Evolutionary conservation across 1,140 invertebrate genomes (phyloP).

Genomic region (Leptoteleia sp.): DNA sequence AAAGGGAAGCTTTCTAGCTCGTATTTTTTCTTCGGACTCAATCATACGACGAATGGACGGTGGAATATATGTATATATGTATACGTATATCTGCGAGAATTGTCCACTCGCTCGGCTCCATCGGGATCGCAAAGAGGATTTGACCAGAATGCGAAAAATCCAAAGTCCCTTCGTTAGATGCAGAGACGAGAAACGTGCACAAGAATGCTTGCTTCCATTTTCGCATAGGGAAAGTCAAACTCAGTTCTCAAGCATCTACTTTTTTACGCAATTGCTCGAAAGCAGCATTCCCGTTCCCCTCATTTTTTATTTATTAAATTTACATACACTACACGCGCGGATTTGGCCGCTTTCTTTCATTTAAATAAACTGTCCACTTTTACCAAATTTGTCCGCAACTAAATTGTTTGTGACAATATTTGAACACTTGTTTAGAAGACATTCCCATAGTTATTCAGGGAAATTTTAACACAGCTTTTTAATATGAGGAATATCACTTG

Average conservation of each 20-base stretch:
- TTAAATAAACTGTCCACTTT: too few species aligned
- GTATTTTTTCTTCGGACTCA: conserved; percentile 68
- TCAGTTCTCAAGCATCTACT: conserved; percentile 57
- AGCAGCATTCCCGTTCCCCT: neutral
- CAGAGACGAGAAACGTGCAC: conserved; percentile 50
- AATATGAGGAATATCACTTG: too few species aligned
- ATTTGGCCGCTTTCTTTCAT: neutral
- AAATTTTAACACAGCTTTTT: too few species aligned
- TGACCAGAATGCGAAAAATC: conserved; percentile 69
- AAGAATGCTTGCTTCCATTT: conserved; percentile 65
- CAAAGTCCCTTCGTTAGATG: conserved; percentile 67
- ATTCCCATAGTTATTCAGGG: too few species aligned
- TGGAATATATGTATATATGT: conserved; percentile 46
- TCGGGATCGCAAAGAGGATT: conserved; percentile 69
- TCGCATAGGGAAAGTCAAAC: conserved; percentile 61
- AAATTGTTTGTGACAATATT: too few species aligned
- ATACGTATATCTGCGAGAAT: conserved; percentile 31
- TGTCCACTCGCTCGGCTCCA: conserved; percentile 55
- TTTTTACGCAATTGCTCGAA: conserved; percentile 36
- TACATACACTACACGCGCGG: conserved; percentile 12
- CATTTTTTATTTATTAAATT: conserved; percentile 50
- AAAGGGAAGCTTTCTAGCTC: conserved; percentile 67
- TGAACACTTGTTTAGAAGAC: too few species aligned
- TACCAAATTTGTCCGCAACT: too few species aligned
- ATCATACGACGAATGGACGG: conserved; percentile 65